Base-by-base conservation (phyloP, 1,140 invertebrate genomes). In the Pantala flavescens region DNA sequence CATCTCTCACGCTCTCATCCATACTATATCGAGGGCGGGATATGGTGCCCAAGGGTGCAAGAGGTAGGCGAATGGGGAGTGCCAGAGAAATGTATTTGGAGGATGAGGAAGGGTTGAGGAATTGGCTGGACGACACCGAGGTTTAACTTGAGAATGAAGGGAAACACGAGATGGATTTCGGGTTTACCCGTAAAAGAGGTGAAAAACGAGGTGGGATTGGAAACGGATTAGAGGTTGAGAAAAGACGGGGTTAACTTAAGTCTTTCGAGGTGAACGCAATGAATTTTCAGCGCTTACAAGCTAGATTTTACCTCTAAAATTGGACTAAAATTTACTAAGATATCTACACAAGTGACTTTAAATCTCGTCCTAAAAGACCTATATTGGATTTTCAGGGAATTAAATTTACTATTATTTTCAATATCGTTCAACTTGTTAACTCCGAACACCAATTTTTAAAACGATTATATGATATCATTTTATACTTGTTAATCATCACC, bases 1-100 rank as follows among this genome's bases (percentile, higher is more conserved):
- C 49, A 63, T 63, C 49, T 63, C 49, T 63, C 49, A 63, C 49
- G 49, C 49, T 12, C 49, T 63, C 49, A 63, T 63, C 49, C 49
- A 63, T 63, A 63, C 16, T 63, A 21, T 21, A 21, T 63, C n/a
- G 49, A 21, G n/a, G 49, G 14, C 16, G 49, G 49, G 49, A 21
- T 19, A 63, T 21, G 49, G 49, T 21, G 49, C 49, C 16, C 49
- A 3, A 16, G 49, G 49, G 49, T 16, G 12, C 49, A 63, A 21
- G 49, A 21, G 14, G 12, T 3, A 12, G n/a, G 49, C 12, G 49
- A 63, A 49, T 49, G 16, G 43, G 43, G 43, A 49, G 12, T 63
- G 49, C 12, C 14, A 7, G 49, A 36, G 49, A 63, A 14, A 63
- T 63, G 49, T 3, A 21, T 1, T 19, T 63, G 12, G 49, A 36